Conservation (phyloP, 2,113 vertebrate genomes). For the Empidonax traillii region DNA sequence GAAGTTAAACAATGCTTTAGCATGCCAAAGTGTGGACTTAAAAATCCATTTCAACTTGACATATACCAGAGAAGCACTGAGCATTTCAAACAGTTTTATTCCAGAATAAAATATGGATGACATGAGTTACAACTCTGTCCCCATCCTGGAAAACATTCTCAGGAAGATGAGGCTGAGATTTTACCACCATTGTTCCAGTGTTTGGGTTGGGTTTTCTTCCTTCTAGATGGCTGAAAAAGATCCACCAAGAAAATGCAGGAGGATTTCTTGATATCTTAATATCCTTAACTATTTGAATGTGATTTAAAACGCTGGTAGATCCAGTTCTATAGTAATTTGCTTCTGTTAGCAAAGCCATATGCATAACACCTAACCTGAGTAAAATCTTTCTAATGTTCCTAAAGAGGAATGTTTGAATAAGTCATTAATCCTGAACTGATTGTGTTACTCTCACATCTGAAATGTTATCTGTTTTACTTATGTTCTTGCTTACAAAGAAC, state of each 20-base stretch:
- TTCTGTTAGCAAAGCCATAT: background rate
- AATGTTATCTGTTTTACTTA: background rate
- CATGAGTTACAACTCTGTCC: background rate
- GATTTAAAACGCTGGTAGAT: background rate
- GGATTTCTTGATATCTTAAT: background rate
- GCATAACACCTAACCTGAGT: background rate
- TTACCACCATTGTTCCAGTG: background rate
- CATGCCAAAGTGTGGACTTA: background rate
- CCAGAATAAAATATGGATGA: background rate
- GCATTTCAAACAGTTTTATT: background rate
- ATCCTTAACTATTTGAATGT: background rate
- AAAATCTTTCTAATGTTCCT: background rate
- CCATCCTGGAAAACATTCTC: background rate
- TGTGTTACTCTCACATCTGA: background rate
- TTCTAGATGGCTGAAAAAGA: background rate
- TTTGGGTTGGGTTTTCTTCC: background rate
- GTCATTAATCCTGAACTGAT: background rate
- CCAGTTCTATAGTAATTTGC: background rate
- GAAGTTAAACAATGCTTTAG: background rate
- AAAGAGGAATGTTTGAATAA: background rate
- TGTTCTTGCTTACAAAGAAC: background rate
- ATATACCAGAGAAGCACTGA: background rate
- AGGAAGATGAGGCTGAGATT: background rate
- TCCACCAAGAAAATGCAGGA: background rate
- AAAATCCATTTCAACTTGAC: background rate